phyloP scores from a whole-genome alignment of 92 coral and sea anemone genomes.

The Bergia sp. region DNA sequence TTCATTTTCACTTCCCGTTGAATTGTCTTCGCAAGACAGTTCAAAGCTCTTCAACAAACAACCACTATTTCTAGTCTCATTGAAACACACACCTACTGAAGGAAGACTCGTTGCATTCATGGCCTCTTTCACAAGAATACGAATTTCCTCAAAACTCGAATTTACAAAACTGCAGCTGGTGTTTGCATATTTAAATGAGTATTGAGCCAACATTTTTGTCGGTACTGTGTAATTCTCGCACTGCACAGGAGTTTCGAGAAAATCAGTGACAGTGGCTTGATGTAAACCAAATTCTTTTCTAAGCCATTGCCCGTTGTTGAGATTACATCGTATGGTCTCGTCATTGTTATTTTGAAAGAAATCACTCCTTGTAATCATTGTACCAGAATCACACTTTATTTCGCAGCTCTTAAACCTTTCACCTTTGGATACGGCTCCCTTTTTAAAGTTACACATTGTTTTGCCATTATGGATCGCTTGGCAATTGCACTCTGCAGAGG shows the following conservation, averaged over 20 bases:
- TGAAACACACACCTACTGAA: slow-evolving; percentile 3
- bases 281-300: background rate
- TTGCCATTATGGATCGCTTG: slow-evolving; percentile 30
- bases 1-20: background rate
- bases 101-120: slow-evolving; percentile 6
- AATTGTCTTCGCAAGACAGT: slow-evolving; percentile 10
- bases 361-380: slow-evolving; percentile 15
- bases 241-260: slow-evolving; percentile 18
- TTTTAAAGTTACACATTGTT: slow-evolving; percentile 16
- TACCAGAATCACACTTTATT: slow-evolving; percentile 28
- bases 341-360: background rate
- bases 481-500: slow-evolving; percentile 20
- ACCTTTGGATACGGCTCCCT: background rate
- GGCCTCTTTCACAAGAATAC: background rate
- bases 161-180: slow-evolving; percentile 37
- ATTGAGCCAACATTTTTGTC: background rate
- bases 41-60: slow-evolving; percentile 14
- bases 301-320: slow-evolving; percentile 32
- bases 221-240: slow-evolving; percentile 33
- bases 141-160: slow-evolving; percentile 17
- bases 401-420: slow-evolving; percentile 37
- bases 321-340: slow-evolving; percentile 19
- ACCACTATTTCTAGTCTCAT: background rate
- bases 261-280: background rate
- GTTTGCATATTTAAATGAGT: slow-evolving; percentile 20